Conservation (phyloP, 2,797 vertebrate genomes). For the Eurystomus glaucurus region DNA sequence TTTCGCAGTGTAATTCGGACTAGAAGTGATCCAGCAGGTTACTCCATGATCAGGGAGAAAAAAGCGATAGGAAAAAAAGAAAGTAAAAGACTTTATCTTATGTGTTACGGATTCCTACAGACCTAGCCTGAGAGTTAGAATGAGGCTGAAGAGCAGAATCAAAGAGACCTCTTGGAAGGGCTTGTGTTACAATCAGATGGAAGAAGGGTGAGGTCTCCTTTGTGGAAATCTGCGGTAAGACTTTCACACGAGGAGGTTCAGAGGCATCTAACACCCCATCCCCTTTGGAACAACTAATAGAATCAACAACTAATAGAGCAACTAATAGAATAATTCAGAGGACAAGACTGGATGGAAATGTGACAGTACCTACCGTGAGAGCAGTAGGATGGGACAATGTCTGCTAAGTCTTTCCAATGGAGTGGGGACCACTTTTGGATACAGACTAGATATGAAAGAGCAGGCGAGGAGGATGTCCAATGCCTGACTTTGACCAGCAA, state of each 20-base stretch:
- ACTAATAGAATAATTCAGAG: not conserved
- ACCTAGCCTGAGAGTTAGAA: not conserved
- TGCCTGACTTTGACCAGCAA: not conserved
- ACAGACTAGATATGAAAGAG: not conserved
- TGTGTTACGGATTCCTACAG: not conserved
- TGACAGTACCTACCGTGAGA: accelerated
- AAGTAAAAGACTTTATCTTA: accelerated
- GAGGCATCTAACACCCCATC: not conserved
- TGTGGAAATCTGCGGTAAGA: not conserved
- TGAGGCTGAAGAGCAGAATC: not conserved
- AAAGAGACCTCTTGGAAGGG: not conserved
- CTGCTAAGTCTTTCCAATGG: not conserved
- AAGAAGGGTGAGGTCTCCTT: not conserved
- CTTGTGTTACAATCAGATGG: not conserved
- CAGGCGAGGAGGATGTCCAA: not conserved
- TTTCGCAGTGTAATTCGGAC: not conserved
- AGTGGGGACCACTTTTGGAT: not conserved
- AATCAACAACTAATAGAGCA: not conserved
- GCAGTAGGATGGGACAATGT: not conserved
- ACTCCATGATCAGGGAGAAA: not conserved
- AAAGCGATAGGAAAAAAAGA: not conserved
- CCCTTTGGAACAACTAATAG: not conserved
- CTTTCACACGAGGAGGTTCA: not conserved
- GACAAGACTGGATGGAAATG: not conserved
- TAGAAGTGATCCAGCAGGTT: accelerated